These are phyloP conservation scores for Tinamus major DNA, from an alignment of 2,797 vertebrate species.

Conservation along the genomic window DNA sequence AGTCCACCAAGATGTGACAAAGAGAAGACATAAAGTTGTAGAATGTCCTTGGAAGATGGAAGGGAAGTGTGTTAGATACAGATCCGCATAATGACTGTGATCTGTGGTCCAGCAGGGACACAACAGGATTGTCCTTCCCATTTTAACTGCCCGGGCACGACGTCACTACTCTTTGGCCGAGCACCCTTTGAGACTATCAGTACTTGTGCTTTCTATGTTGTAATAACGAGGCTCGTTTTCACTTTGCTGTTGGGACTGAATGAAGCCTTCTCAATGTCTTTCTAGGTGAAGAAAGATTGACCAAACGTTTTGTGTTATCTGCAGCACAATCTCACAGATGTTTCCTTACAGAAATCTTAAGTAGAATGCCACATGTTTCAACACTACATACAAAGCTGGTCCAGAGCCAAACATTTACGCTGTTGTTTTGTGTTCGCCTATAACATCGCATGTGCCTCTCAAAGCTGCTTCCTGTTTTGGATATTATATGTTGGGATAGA, in stretches of 20 bases:
- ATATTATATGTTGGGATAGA: constrained; percentile 29
- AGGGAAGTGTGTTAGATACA: background rate
- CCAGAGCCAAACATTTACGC: background rate
- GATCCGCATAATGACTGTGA: background rate
- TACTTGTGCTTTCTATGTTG: background rate
- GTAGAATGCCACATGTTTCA: constrained; percentile 56
- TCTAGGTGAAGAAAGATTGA: background rate
- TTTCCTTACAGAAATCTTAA: constrained; percentile 62
- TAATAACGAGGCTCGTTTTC: background rate
- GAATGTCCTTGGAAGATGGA: background rate
- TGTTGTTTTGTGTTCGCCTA: constrained; percentile 27
- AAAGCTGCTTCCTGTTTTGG: constrained; percentile 68
- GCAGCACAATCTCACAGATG: constrained; percentile 63
- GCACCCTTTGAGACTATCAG: background rate
- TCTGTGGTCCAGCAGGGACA: fast-evolving
- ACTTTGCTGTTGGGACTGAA: background rate
- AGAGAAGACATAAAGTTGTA: background rate
- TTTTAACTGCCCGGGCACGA: background rate
- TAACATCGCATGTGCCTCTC: constrained; percentile 29
- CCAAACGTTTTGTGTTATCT: background rate
- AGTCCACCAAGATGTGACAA: background rate
- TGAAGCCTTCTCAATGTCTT: background rate
- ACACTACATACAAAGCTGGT: constrained; percentile 35
- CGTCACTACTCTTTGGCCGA: background rate
- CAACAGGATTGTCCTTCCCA: fast-evolving